phyloP scores from a whole-genome alignment of 2,797 vertebrate species.

The Natrix natrix region DNA sequence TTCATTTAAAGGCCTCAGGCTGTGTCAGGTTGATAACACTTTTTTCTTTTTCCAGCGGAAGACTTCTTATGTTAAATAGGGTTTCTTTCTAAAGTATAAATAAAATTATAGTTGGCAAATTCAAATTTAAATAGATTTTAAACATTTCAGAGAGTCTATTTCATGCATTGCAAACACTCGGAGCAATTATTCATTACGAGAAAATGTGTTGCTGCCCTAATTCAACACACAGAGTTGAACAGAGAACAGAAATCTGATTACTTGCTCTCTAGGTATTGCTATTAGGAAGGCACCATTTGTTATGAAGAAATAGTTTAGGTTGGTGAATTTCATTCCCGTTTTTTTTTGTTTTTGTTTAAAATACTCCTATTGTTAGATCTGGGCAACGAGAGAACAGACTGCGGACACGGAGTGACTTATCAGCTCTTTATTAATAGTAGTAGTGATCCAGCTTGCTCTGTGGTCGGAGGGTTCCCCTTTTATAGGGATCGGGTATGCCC shows the following conservation, averaged over 20 bases:
- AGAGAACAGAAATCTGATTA: background rate
- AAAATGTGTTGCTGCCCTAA: background rate
- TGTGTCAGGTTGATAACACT: background rate
- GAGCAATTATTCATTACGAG: background rate
- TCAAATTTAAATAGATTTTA: background rate
- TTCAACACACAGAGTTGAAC: background rate
- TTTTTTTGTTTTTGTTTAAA: background rate
- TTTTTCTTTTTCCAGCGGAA: background rate
- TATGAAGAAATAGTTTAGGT: background rate
- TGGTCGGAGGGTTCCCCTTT: no score
- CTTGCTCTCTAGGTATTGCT: background rate
- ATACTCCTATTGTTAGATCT: no score
- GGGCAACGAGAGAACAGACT: no score
- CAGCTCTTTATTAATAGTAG: no score
- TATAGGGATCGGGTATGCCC: no score
- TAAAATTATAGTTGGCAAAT: background rate
- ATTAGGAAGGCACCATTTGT: background rate
- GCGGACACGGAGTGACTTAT: no score
- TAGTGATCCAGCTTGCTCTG: no score
- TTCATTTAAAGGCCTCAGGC: background rate
- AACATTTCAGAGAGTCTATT: background rate
- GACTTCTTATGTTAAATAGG: background rate
- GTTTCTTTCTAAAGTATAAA: background rate
- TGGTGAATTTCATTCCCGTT: background rate
- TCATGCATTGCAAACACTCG: background rate